These are phyloP conservation scores for Harpagifer antarcticus DNA, from an alignment of 2,797 vertebrate species.

Conservation along the genomic window DNA sequence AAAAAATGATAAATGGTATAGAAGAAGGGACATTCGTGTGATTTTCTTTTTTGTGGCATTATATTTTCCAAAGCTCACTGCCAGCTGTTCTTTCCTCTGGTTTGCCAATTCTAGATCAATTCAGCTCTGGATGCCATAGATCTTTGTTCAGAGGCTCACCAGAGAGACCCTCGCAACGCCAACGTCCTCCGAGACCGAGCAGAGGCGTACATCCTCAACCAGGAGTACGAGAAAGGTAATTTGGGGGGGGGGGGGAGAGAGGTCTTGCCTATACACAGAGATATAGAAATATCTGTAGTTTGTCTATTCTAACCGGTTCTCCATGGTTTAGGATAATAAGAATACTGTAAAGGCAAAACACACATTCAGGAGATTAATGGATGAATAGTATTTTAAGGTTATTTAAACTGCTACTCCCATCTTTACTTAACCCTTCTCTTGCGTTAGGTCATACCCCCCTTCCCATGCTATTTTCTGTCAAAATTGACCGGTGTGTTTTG, in stretches of 20 bases:
- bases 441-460: too few relatives aligned
- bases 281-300: too few relatives aligned
- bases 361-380: not conserved
- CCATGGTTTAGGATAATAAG: not conserved
- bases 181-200: conserved; percentile 87
- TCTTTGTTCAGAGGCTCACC: conserved; percentile 87
- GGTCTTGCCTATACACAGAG: too few relatives aligned
- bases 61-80: too few relatives aligned
- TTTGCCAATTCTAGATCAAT: conserved; percentile 69
- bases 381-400: not conserved
- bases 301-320: not conserved
- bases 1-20: not conserved
- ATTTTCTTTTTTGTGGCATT: too few relatives aligned
- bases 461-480: too few relatives aligned
- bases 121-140: conserved; percentile 81
- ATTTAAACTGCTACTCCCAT: not conserved
- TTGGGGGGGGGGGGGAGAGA: too few relatives aligned
- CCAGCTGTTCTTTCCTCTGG: not conserved
- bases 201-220: conserved; percentile 89
- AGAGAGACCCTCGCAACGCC: conserved; percentile 86
- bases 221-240: conserved; percentile 89
- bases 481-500: too few relatives aligned
- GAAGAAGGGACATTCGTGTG: not conserved
- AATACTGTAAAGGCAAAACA: not conserved
- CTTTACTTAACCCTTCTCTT: not conserved